Conservation (phyloP, 2,797 vertebrate species). For the Anolis apletophallus region DNA sequence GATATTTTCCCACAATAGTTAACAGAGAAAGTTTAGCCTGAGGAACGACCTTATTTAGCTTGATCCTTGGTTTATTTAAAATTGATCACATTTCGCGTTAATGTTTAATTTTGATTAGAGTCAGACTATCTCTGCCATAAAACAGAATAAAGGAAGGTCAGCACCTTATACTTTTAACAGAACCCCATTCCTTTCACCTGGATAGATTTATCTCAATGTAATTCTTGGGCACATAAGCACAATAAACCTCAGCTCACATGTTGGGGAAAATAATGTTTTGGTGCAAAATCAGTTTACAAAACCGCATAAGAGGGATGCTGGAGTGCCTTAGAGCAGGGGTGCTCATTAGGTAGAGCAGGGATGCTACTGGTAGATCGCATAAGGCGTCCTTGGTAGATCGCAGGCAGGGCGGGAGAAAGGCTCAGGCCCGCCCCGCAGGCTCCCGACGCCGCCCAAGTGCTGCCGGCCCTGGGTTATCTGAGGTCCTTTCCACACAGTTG, state of each 20-base stretch:
- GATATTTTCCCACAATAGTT: neutral
- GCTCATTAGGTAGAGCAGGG: too few relatives aligned
- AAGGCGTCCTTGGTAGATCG: too few relatives aligned
- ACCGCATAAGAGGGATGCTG: too few relatives aligned
- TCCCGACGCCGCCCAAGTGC: too few relatives aligned
- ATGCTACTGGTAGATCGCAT: too few relatives aligned
- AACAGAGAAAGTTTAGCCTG: neutral
- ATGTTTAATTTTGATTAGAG: neutral
- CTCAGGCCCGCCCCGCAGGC: too few relatives aligned
- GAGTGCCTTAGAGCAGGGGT: too few relatives aligned
- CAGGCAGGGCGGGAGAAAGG: too few relatives aligned
- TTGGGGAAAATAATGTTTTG: too few relatives aligned
- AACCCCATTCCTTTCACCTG: conserved; percentile 13
- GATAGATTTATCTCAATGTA: neutral
- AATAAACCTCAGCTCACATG: neutral
- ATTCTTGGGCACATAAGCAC: neutral
- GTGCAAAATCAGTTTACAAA: too few relatives aligned
- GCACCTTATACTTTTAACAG: conserved; percentile 8
- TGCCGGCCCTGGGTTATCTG: too few relatives aligned
- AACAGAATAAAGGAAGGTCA: conserved; percentile 30
- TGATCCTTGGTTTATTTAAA: neutral
- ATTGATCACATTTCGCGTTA: neutral
- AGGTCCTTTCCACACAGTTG: too few relatives aligned
- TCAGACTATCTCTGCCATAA: neutral
- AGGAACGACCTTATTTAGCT: neutral